Conservation (phyloP, 2,888 invertebrate species). For the Limnephilus auricula region DNA sequence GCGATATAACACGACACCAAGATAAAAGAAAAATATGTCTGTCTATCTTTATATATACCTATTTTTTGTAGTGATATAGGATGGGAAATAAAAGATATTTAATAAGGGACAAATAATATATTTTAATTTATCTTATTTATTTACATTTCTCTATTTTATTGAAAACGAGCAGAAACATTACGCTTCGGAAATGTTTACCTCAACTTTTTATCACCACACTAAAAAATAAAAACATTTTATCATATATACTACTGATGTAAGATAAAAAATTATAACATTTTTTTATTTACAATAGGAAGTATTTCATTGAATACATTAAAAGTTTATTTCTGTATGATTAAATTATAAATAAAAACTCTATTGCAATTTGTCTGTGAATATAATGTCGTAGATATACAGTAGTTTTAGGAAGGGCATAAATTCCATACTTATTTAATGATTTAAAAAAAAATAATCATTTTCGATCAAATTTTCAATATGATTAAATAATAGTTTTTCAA, state of each 20-base stretch:
- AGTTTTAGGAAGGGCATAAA: not conserved
- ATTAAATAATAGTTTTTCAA: not conserved
- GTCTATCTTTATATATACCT: no score
- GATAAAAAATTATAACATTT: slow-evolving; percentile 60
- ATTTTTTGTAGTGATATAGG: not conserved
- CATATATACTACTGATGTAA: slow-evolving; percentile 57
- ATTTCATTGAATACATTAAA: slow-evolving; percentile 11
- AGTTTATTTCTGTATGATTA: not conserved
- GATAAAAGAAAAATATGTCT: no score
- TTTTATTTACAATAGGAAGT: slow-evolving; percentile 63
- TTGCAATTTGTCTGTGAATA: not conserved
- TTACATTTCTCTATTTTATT: slow-evolving; percentile 64
- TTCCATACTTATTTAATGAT: not conserved
- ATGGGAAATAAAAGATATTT: slow-evolving; percentile 25
- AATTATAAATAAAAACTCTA: not conserved
- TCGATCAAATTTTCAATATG: not conserved
- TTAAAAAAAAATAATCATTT: not conserved
- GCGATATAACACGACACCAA: no score
- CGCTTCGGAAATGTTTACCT: slow-evolving; percentile 36
- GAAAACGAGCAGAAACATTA: slow-evolving; percentile 54
- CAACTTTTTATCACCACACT: slow-evolving; percentile 55
- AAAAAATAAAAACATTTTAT: slow-evolving; percentile 57
- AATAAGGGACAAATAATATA: slow-evolving; percentile 61
- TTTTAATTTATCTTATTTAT: slow-evolving; percentile 65
- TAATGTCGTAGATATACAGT: not conserved